Base-by-base conservation (phyloP, 2,888 invertebrate species). In the Seira ritae region DNA sequence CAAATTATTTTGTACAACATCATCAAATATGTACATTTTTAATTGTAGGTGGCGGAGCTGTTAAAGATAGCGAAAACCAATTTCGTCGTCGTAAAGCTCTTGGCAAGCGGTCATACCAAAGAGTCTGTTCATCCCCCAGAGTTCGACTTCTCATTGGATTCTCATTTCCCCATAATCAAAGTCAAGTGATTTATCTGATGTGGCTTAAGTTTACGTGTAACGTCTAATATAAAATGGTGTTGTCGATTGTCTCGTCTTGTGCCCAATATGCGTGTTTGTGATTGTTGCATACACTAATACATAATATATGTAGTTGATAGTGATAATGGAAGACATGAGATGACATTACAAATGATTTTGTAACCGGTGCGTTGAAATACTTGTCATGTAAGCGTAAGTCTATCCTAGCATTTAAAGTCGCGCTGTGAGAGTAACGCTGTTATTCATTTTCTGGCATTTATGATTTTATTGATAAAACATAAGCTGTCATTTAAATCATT, bases 51-150 rank as follows among this genome's bases (percentile, higher is more conserved):
- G 83, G 92, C 93, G 31, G 95, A 95, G 90, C 93, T 98, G 86
- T 92, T 98, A 71, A 96, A 96, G 91, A 95, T 98, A 87, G 95
- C 96, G 60, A 98, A 98, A 93, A 97, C 97, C 0, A 99, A 99
- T 92, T 97, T 97, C 90, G 95, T 99, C 88, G 98, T 98, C 15
- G 93, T 98, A 91, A 98, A 97, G 91, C 92, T 99, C 83, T 91
- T 98, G 86, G 96, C 96, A 0, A 96, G 96, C 84, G 98, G 98
- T 8, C 98, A 98, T 91, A 97, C 96, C 91, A 94, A 95, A 89
- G 97, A 97, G 85, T 95, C 96, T 0, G 94, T 93, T 82, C 94
- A 94, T 20, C 95, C 96, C 10, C 97, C 97, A 0, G 95, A 96
- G 88, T 98, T 98, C 91, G 97, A 97, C 90, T 98, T 98, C 91